These are phyloP conservation scores for Herpetotheres cachinnans DNA, from an alignment of 2,113 vertebrate species.

Conservation along the genomic window DNA sequence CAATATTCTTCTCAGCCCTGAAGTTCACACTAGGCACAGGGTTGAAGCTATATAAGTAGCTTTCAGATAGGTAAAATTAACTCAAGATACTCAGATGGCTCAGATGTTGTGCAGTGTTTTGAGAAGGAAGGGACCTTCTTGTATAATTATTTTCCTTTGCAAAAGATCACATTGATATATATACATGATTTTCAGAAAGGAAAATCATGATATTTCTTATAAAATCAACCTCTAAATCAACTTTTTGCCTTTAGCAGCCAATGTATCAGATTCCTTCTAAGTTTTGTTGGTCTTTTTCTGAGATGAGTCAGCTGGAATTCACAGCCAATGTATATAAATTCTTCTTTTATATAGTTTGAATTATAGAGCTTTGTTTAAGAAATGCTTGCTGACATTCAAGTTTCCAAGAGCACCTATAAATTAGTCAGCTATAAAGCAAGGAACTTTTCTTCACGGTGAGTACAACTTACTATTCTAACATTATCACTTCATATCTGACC, in stretches of 20 bases:
- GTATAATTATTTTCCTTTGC: neutral
- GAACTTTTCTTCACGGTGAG: neutral
- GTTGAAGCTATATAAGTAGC: neutral
- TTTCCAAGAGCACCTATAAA: neutral
- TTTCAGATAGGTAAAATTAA: neutral
- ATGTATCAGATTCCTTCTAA: neutral
- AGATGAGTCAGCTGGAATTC: neutral
- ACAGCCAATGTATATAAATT: neutral
- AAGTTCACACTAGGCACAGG: neutral
- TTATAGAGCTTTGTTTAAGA: neutral
- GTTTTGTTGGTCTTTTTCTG: neutral
- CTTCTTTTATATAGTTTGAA: neutral
- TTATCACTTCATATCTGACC: neutral
- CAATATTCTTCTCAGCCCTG: neutral
- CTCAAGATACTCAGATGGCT: neutral
- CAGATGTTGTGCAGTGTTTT: neutral
- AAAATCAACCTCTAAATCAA: neutral
- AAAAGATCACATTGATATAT: neutral
- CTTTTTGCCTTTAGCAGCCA: neutral
- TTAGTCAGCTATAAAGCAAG: neutral
- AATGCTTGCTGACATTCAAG: neutral
- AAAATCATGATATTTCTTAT: neutral
- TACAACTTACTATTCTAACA: conserved; percentile 7
- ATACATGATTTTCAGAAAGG: neutral
- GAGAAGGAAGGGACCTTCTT: neutral